phyloP scores from a whole-genome alignment of 2,888 invertebrate species.

The Pandemis heparana region DNA sequence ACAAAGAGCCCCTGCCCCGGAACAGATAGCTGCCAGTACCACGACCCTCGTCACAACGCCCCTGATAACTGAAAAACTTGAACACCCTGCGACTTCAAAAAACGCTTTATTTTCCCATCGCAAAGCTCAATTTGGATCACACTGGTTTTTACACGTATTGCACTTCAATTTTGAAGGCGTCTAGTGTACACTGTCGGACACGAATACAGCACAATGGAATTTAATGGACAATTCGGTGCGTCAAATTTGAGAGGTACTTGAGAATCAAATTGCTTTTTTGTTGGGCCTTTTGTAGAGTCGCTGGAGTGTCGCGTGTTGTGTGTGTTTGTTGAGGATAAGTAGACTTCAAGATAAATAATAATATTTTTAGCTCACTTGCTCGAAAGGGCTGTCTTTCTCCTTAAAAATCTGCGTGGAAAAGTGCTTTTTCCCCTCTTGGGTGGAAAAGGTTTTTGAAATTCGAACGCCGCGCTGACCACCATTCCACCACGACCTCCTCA shows the following conservation, averaged over 20 bases:
- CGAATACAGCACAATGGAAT: slow-evolving; percentile 35
- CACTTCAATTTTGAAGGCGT: background rate
- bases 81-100: background rate
- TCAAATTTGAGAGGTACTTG: slow-evolving; percentile 32
- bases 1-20: slow-evolving; percentile 18
- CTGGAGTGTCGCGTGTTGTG: slow-evolving; percentile 7
- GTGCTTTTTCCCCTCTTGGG: too few species aligned
- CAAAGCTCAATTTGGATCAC: background rate
- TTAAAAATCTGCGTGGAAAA: too few species aligned
- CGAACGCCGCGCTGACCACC: too few species aligned
- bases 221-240: slow-evolving; percentile 36
- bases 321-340: background rate
- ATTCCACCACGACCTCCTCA: too few species aligned
- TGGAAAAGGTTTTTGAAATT: too few species aligned
- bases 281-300: slow-evolving; percentile 24
- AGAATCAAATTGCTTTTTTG: slow-evolving; percentile 32
- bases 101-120: background rate
- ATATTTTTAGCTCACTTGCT: too few species aligned
- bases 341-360: background rate
- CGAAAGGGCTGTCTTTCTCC: too few species aligned
- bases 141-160: background rate
- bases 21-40: slow-evolving; percentile 24
- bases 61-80: background rate
- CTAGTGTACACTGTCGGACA: slow-evolving; percentile 38
- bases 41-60: slow-evolving; percentile 32